Conservation (phyloP, 2,113 vertebrate genomes). For the Conger conger region DNA sequence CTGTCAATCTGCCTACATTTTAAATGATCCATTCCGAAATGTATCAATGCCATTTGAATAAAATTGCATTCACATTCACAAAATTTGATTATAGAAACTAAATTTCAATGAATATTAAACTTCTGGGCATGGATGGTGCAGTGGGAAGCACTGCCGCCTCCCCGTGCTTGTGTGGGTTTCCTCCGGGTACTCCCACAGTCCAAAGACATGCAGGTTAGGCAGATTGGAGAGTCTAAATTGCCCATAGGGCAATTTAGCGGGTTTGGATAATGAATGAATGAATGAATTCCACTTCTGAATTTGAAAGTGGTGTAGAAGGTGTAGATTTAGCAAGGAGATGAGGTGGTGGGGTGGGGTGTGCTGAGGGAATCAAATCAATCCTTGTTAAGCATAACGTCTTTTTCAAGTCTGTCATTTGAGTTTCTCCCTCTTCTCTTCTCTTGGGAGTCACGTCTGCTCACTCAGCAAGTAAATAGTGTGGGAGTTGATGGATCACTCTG, state of each 20-base stretch:
- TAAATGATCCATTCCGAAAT: not conserved
- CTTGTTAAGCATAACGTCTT: constrained; percentile 22
- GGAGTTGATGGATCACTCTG: not conserved
- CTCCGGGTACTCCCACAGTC: too few species aligned
- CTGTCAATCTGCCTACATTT: not conserved
- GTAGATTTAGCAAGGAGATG: constrained; percentile 8
- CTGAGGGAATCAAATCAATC: constrained; percentile 19
- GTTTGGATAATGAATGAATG: too few species aligned
- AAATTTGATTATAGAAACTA: too few species aligned
- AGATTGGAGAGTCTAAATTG: too few species aligned
- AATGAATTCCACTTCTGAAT: too few species aligned
- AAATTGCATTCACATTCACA: not conserved
- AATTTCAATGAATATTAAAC: too few species aligned
- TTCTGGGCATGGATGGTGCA: too few species aligned
- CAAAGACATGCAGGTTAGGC: too few species aligned
- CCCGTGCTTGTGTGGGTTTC: too few species aligned
- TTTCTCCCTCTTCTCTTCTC: not conserved
- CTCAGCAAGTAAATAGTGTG: not conserved
- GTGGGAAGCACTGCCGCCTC: too few species aligned
- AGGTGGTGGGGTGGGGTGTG: not conserved
- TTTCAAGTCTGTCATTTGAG: constrained; percentile 20
- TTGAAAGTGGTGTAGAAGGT: constrained; percentile 6
- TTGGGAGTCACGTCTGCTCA: not conserved
- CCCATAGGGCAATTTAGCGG: too few species aligned
- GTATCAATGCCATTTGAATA: not conserved